phyloP scores from a whole-genome alignment of 2,113 vertebrate genomes.

The Tapirus terrestris region DNA sequence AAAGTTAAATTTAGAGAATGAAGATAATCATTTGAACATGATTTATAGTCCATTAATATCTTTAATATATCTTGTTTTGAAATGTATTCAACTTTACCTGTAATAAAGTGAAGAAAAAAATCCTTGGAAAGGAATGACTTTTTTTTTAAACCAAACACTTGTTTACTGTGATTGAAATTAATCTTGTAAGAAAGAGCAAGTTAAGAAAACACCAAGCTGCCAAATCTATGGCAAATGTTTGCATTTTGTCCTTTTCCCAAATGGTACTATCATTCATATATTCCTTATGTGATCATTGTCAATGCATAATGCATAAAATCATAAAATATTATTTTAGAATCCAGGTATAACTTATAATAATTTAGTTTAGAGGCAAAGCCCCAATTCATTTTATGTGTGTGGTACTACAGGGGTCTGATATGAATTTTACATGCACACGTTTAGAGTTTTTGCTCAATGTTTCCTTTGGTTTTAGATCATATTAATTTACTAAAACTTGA shows the following conservation, averaged over 20 bases:
- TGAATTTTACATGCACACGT: not conserved
- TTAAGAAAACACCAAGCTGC: not conserved
- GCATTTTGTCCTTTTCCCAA: not conserved
- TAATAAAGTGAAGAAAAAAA: not conserved
- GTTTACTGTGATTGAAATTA: not conserved
- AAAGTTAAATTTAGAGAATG: constrained; percentile 12
- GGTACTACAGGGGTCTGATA: not conserved
- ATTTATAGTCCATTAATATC: not conserved
- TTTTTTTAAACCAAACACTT: not conserved
- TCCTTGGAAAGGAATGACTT: not conserved
- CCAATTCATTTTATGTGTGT: not conserved
- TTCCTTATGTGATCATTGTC: not conserved
- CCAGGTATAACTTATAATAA: not conserved
- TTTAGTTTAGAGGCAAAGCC: not conserved
- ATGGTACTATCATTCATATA: not conserved
- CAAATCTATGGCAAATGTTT: not conserved
- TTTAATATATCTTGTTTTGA: constrained; percentile 11
- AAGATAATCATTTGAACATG: not conserved
- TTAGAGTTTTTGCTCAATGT: not conserved
- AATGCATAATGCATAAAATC: not conserved
- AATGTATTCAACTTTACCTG: not conserved
- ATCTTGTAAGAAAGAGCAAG: not conserved
- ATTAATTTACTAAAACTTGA: not conserved
- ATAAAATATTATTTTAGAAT: constrained; percentile 35
- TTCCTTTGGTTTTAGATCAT: not conserved